Evolutionary conservation across 2,888 invertebrate species (phyloP).

Genomic region (Sphaeridia pumilis): DNA sequence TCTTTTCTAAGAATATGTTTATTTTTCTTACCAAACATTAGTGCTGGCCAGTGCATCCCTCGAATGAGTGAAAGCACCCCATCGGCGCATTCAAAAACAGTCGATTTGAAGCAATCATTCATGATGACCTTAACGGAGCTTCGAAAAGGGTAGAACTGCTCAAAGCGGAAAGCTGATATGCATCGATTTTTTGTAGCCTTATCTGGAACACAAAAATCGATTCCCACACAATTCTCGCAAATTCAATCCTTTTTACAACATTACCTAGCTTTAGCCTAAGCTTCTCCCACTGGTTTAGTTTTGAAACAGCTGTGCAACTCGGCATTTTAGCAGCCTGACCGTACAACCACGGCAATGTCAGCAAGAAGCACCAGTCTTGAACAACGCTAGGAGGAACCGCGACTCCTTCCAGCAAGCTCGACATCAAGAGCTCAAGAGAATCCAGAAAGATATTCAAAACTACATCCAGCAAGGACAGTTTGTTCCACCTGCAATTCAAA

Average conservation of each 20-base stretch:
- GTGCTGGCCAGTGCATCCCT: conserved; percentile 8
- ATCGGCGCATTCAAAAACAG: no score
- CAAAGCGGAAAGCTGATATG: conserved; percentile 2
- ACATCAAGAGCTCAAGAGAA: not conserved
- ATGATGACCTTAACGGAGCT: no score
- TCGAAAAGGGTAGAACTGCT: conserved; percentile 6
- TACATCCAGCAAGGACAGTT: not conserved
- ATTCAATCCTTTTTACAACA: no score
- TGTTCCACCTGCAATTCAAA: not conserved
- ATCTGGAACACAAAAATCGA: conserved; percentile 1
- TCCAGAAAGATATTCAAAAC: conserved; percentile 9
- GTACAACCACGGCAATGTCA: conserved; percentile 4
- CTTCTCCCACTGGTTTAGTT: not conserved
- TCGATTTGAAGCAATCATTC: no score
- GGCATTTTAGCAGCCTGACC: not conserved
- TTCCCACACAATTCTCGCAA: not conserved
- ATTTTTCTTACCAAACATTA: conserved; percentile 3
- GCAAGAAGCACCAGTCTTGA: conserved; percentile 9
- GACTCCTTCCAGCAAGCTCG: not conserved
- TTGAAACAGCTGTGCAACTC: not conserved
- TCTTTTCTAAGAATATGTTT: no score
- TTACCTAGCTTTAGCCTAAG: not conserved
- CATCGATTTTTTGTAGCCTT: not conserved
- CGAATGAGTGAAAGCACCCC: conserved; percentile 4
- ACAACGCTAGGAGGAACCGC: not conserved